Base-by-base conservation (phyloP, 1,140 invertebrate species). In the Brachionus calyciflorus region DNA sequence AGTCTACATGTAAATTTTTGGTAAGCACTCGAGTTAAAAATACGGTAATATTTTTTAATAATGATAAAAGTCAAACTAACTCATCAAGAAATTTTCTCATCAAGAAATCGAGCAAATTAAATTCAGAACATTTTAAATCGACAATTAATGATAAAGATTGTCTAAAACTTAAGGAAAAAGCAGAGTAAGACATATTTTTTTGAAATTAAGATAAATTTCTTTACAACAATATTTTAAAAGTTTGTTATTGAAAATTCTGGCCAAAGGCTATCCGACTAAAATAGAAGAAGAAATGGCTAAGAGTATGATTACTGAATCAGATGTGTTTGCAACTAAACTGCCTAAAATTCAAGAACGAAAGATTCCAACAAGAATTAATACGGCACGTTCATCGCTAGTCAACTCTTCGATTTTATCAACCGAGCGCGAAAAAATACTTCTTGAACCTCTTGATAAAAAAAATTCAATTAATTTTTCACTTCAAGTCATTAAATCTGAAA, bases 401-500 rank as follows among this genome's bases (percentile, higher is more conserved):
- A 37, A 65, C 44, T 65, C 60, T 24, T 65, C 60, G 19, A n/a
- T 65, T n/a, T 41, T 65, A 65, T 65, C 60, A 24, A 44, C 60
- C 9, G 60, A 65, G 44, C 10, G 60, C 24, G 60, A 65, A 7
- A 41, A 44, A 24, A 5, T 65, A 9, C 24, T 41, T 44, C 60
- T 65, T 24, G 21, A 44, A 44, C 24, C 17, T 40, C 3, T 57
- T 12, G 24, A n/a, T 0, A 65, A 65, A 65, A 65, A 26, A 65
- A 44, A 41, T 26, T 65, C 60, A 26, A 65, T 65, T 3, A 65
- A 65, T 26, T 65, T 65, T 65, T 24, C 37, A 0, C 26, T 40
- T 3, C 19, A 46, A 44, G 44, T 10, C 19, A 65, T 44, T 14
- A 44, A 41, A 10, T 41, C 28, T 37, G 14, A 14, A n/a, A 41